Conservation (phyloP, 2,797 vertebrate genomes). For the Callimico goeldii region DNA sequence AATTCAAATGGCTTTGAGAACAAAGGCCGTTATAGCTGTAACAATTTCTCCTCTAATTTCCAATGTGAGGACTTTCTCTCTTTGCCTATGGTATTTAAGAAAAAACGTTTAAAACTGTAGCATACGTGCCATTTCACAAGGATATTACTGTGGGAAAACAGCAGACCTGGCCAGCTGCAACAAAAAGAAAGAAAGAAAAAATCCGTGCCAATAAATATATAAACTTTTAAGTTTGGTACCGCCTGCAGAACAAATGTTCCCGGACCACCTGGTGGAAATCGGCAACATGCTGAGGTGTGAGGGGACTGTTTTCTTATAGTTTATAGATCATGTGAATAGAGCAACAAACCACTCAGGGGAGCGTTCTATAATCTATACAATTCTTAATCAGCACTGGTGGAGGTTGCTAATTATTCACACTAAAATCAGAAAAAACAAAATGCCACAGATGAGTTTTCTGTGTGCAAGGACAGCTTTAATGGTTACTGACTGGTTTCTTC, state of each 20-base stretch:
- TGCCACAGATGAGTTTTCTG: background rate
- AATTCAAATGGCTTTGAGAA: conserved; percentile 60
- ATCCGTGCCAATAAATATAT: background rate
- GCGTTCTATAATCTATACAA: background rate
- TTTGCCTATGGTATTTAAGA: background rate
- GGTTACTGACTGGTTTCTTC: background rate
- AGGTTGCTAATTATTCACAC: background rate
- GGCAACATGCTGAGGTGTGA: background rate
- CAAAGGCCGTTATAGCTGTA: conserved; percentile 56
- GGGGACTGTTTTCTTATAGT: background rate
- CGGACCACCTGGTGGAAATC: background rate
- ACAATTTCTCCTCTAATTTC: conserved; percentile 69
- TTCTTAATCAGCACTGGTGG: conserved; percentile 15
- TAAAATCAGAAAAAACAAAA: background rate
- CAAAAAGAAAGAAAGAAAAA: background rate
- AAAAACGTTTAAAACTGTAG: background rate
- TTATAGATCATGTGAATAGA: background rate
- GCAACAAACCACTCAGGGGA: background rate
- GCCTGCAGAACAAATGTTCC: background rate
- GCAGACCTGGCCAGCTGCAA: background rate
- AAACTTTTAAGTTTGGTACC: background rate
- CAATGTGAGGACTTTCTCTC: conserved; percentile 57
- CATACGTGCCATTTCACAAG: conserved; percentile 42
- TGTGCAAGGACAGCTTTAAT: background rate
- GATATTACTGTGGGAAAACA: conserved; percentile 32